These are phyloP conservation scores for Euclidia mi DNA, from an alignment of 2,888 invertebrate species.

Conservation along the genomic window DNA sequence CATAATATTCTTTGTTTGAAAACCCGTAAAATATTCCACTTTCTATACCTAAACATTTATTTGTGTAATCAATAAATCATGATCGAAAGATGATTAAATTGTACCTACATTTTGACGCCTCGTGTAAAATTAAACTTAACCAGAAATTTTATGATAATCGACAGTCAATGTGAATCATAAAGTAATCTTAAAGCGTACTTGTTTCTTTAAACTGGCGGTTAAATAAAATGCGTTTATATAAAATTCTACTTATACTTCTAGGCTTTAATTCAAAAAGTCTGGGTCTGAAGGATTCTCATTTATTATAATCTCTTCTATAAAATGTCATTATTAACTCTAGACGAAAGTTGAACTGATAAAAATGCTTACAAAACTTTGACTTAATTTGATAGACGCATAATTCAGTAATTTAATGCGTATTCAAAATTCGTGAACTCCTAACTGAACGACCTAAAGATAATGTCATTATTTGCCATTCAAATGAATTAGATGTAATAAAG, in stretches of 20 bases:
- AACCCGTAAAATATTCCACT: no score
- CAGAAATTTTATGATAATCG: no score
- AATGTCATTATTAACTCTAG: not conserved
- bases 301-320: not conserved
- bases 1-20: no score
- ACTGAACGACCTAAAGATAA: slow-evolving; percentile 30
- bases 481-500: slow-evolving; percentile 48
- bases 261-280: slow-evolving; percentile 1
- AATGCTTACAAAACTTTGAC: not conserved
- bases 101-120: no score
- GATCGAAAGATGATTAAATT: no score
- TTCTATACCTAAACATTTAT: no score
- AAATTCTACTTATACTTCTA: not conserved
- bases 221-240: slow-evolving; percentile 1
- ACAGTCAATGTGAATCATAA: no score
- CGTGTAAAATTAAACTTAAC: no score
- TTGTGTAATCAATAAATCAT: no score
- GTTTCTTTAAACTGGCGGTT: not conserved
- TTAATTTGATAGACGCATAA: slow-evolving; percentile 2
- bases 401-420: slow-evolving; percentile 21
- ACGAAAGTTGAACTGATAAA: no score
- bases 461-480: slow-evolving; percentile 46
- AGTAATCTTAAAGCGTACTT: no score
- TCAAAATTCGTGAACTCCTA: slow-evolving; percentile 28
- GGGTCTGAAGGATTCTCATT: not conserved